A percentile compares a stretch with the other conserved stretches of the same genome.
phyloP scores from a whole-genome alignment of 2,113 vertebrate genomes.

The Empidonax alnorum region DNA sequence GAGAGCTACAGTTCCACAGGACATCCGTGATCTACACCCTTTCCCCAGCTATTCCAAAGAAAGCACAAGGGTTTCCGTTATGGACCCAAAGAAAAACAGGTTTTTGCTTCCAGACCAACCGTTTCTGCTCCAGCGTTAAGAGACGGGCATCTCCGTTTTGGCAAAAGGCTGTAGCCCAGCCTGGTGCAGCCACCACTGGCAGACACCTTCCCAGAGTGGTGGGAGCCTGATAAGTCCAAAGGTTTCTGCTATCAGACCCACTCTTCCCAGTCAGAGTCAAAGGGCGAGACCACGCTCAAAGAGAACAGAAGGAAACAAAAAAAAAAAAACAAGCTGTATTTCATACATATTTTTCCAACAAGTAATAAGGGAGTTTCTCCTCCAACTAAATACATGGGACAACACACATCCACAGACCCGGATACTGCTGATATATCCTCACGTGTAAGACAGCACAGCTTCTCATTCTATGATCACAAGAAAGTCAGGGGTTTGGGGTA shows the following conservation, averaged over 20 bases:
- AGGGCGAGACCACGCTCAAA: neutral
- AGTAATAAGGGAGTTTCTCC: neutral
- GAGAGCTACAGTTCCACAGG: neutral
- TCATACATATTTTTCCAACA: neutral
- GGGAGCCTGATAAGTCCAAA: conserved; percentile 9
- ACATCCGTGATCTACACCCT: neutral
- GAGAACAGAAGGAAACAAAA: neutral
- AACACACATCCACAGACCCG: neutral
- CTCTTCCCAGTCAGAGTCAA: neutral
- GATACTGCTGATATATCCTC: neutral
- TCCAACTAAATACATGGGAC: neutral
- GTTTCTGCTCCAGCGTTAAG: neutral
- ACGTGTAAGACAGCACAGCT: neutral
- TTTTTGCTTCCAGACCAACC: neutral
- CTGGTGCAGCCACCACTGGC: neutral
- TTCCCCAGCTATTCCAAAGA: neutral
- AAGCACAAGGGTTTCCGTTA: neutral
- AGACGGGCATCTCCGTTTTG: neutral
- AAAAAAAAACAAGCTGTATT: conserved; percentile 18
- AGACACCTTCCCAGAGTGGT: neutral
- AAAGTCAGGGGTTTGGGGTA: neutral
- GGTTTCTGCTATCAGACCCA: neutral
- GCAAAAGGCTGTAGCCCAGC: neutral
- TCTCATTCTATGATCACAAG: neutral
- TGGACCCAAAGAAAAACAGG: neutral